These are phyloP conservation scores for Apamea anceps DNA, from an alignment of 2,888 invertebrate genomes.

Conservation along the genomic window DNA sequence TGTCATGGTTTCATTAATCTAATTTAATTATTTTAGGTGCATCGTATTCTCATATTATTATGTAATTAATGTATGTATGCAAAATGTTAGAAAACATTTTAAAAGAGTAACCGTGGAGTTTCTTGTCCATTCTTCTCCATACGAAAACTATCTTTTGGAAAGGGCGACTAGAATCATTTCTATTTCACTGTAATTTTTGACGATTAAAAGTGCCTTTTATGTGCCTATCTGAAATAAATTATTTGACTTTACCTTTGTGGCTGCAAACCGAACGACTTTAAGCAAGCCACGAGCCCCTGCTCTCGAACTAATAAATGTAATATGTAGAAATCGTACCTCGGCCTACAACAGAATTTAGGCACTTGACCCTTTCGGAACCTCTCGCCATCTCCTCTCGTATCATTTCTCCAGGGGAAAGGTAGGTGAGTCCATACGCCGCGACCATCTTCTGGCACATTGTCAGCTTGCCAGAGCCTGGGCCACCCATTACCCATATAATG, in stretches of 20 bases:
- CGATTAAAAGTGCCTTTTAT: too few species aligned
- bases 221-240: too few species aligned
- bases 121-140: too few species aligned
- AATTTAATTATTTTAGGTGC: too few species aligned
- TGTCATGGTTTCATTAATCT: too few species aligned
- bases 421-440: conserved; percentile 96
- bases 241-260: too few species aligned
- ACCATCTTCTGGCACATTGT: conserved; percentile 98
- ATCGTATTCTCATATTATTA: too few species aligned
- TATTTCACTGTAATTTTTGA: too few species aligned
- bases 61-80: background rate
- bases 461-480: conserved; percentile 98
- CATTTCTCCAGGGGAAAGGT: conserved; percentile 97
- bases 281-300: background rate
- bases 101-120: too few species aligned
- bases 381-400: conserved; percentile 96
- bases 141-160: too few species aligned
- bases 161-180: too few species aligned
- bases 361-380: conserved; percentile 95
- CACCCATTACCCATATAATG: conserved; percentile 76
- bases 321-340: conserved; percentile 88
- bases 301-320: background rate
- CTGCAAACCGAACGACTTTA: background rate
- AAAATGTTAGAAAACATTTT: too few species aligned
- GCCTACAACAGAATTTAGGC: conserved; percentile 96